phyloP scores from a whole-genome alignment of 2,797 vertebrate genomes.

The Sebastes kiyomatsui region DNA sequence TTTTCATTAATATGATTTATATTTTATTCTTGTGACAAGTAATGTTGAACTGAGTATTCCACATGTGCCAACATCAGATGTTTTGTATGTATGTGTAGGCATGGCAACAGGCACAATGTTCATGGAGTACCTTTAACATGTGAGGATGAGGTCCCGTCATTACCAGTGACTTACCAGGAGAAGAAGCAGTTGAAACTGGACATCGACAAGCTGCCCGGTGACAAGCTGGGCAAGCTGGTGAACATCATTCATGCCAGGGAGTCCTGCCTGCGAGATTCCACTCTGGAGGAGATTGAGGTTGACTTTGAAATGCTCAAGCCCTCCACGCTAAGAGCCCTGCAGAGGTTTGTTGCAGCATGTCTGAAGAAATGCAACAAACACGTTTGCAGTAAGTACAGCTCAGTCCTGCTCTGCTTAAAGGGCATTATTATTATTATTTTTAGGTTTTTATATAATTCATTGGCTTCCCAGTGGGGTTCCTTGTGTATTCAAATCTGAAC shows the following conservation, averaged over 20 bases:
- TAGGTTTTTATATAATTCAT: no score
- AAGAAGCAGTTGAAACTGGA: constrained; percentile 89
- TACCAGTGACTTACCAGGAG: constrained; percentile 89
- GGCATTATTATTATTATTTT: no score
- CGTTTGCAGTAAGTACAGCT: constrained; percentile 76
- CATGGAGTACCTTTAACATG: constrained; percentile 36
- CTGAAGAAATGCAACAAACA: constrained; percentile 82
- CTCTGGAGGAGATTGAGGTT: constrained; percentile 88
- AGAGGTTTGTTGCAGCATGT: constrained; percentile 86
- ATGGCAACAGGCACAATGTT: constrained; percentile 32
- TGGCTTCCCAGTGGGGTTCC: no score
- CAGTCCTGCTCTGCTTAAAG: not conserved
- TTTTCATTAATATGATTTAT: not conserved
- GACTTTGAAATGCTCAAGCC: constrained; percentile 90
- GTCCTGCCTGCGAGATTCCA: constrained; percentile 76
- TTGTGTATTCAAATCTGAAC: no score
- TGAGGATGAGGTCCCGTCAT: constrained; percentile 70
- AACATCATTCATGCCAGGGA: constrained; percentile 89
- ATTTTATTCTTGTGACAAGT: not conserved
- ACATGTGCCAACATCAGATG: not conserved
- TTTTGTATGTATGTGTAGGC: constrained; percentile 56
- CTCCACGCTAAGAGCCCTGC: constrained; percentile 88
- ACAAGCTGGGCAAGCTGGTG: constrained; percentile 88
- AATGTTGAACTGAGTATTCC: not conserved
- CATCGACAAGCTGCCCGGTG: constrained; percentile 90